Base-by-base conservation (phyloP, 2,113 vertebrate species). In the Pipa parva region DNA sequence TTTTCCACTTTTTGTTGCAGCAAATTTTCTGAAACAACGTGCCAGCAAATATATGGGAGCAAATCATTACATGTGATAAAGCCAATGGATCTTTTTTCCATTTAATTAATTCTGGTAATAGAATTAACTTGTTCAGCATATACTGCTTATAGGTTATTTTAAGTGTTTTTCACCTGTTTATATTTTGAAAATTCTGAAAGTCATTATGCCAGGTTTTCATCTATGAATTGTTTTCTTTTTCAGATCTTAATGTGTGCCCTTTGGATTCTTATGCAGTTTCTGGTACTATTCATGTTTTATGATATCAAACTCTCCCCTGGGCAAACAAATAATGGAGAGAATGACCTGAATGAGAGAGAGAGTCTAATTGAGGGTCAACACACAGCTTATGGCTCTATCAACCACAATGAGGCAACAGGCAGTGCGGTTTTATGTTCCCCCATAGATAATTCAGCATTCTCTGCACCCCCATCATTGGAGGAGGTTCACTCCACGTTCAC, bases 181-280 rank as follows among this genome's bases (percentile, higher is more conserved):
- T n/a, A n/a, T n/a, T n/a, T n/a, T n/a, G n/a, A n/a, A n/a, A n/a
- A n/a, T n/a, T 33, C 9, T 33, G 31, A 11, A 29, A 18, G 26
- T 28, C 22, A n/a, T n/a, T n/a, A n/a, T n/a, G n/a, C n/a, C n/a
- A n/a, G n/a, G n/a, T n/a, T n/a, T n/a, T n/a, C n/a, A n/a, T n/a
- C n/a, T n/a, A n/a, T n/a, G n/a, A n/a, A n/a, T n/a, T n/a, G n/a
- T n/a, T n/a, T n/a, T 9, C n/a, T 15, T 26, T 71, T 33, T 6
- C 78, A 92, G 91, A 66, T 91, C 59, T 92, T 91, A 68, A 92
- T 92, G 91, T 91, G 87, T 62, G 21, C 82, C 24, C 73, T 92
- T 63, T 92, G 91, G 91, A 67, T 80, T 63, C 80, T 91, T 25
- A 80, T 92, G 21, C 89, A 92, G 72, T 33, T 91, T 4, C 75